Base-by-base conservation (phyloP, 2,888 invertebrate genomes). In the Polymixis lichenea region DNA sequence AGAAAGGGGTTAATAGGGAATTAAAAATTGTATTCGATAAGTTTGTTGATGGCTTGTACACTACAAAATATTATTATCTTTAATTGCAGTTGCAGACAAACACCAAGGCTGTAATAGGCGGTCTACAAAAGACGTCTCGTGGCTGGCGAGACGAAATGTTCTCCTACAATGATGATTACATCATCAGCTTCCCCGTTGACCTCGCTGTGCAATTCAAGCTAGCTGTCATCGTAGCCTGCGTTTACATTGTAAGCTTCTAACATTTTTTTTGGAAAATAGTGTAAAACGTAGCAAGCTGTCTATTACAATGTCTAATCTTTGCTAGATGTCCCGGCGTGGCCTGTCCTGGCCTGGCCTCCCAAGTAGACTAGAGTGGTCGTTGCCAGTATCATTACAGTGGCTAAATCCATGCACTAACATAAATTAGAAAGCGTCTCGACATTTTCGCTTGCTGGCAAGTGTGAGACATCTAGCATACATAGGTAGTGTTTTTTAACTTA, bases 161-260 rank as follows among this genome's bases (percentile, higher is more conserved):
- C 32, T 77, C 83, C 0, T 77, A 83, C 53, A 78, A 80, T 0
- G 92, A 93, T 82, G 84, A 80, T 69, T 94, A 88, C 85, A 80
- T 88, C 61, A 84, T 93, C 75, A 77, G 73, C 55, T 92, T 93
- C 83, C 93, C 93, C 0, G 69, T 15, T 0, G 90, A 90, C 58
- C 82, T 93, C 69, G 89, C 91, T 66, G 89, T 91, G 58, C 85
- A 85, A 28, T 88, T 84, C 85, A 94, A 94, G 85, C 90, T 91
- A 0, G 91, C 92, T 15, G 65, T 92, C 55, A 87, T 94, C 17
- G 92, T 90, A 60, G 87, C 92, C n/a, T 92, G 93, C 80, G 90
- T 94, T 49, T 90, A 93, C 6, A 82, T 87, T 55, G 88, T 88
- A 53, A 83, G 88, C 38, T 15, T 61, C 8, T 22, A n/a, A 15